Evolutionary conservation across 2,113 vertebrate genomes (phyloP).

Genomic region (Xiphophorus maculatus): DNA sequence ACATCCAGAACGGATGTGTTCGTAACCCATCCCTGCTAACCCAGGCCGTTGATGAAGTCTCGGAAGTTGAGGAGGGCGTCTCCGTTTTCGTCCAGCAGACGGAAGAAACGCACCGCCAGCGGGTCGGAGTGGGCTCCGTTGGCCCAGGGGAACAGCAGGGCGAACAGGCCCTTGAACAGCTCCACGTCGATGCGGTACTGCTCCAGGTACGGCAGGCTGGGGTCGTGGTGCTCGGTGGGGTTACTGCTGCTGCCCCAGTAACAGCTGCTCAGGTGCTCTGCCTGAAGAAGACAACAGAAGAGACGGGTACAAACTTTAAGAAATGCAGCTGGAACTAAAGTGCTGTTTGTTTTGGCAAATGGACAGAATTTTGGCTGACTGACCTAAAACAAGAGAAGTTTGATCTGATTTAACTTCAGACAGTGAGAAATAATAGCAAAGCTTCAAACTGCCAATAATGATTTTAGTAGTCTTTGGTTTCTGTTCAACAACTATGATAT

Average conservation of each 20-base stretch:
- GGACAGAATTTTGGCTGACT: no score
- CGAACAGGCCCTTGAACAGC: constrained; percentile 95
- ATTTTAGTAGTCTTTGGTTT: no score
- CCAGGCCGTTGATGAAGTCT: constrained; percentile 92
- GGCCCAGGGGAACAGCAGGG: constrained; percentile 92
- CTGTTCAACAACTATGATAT: no score
- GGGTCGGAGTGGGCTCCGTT: constrained; percentile 88
- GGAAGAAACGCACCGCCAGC: constrained; percentile 89
- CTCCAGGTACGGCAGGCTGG: constrained; percentile 96
- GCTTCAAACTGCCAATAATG: no score
- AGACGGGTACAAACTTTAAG: no score
- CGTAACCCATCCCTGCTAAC: constrained; percentile 71
- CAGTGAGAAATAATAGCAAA: no score
- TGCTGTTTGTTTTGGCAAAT: no score
- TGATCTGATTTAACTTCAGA: no score
- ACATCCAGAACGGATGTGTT: not conserved
- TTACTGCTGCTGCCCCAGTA: constrained; percentile 98
- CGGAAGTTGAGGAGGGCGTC: constrained; percentile 96
- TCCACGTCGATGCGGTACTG: constrained; percentile 97
- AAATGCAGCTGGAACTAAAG: no score
- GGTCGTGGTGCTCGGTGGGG: constrained; percentile 92
- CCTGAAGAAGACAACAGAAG: constrained; percentile 70
- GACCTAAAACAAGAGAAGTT: no score
- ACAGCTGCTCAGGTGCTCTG: constrained; percentile 97
- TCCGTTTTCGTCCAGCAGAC: constrained; percentile 90